Evolutionary conservation across 2,113 vertebrate genomes (phyloP).

Genomic region (Addax nasomaculatus): DNA sequence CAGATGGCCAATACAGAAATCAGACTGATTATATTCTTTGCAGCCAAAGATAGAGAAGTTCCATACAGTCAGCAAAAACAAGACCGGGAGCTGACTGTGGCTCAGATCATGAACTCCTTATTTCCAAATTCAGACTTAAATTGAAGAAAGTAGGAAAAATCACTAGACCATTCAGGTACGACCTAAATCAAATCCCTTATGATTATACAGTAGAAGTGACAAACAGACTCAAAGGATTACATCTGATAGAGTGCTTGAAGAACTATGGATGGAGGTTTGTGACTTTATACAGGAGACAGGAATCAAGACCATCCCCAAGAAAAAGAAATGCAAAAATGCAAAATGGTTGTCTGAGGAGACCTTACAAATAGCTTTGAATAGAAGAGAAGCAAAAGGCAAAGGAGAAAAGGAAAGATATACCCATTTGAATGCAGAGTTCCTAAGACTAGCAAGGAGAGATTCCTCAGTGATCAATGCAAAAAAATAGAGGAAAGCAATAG

Average conservation of each 20-base stretch:
- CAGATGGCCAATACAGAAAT: neutral
- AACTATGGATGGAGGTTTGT: neutral
- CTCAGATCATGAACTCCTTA: neutral
- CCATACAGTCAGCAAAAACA: neutral
- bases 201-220: neutral
- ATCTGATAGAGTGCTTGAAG: neutral
- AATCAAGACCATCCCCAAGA: neutral
- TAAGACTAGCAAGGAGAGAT: neutral
- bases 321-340: neutral
- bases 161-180: neutral
- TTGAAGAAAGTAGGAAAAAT: neutral
- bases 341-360: neutral
- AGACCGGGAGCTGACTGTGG: neutral
- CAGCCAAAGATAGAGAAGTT: neutral
- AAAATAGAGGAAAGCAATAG: neutral
- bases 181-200: neutral
- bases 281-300: neutral
- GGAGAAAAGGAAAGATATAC: neutral
- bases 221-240: neutral
- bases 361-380: neutral
- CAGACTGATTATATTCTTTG: neutral
- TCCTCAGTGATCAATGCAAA: neutral
- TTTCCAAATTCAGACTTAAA: neutral
- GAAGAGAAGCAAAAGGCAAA: neutral
- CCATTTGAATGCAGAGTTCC: neutral